Evolutionary conservation across 2,888 invertebrate species (phyloP).

Genomic region (Cataglyphis rosenhaueri): DNA sequence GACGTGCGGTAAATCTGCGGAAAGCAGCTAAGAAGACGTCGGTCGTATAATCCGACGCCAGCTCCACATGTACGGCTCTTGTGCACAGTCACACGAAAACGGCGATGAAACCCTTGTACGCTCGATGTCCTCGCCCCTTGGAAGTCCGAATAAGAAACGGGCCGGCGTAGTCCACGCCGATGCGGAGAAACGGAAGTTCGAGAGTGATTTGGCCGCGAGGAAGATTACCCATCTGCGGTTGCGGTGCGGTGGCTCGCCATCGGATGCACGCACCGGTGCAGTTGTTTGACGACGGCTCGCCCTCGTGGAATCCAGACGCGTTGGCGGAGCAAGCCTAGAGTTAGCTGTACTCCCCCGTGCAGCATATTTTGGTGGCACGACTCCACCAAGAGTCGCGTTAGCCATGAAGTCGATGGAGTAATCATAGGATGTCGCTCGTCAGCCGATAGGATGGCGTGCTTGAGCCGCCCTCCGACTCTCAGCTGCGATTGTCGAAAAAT

Average conservation of each 20-base stretch:
- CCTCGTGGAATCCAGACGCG: background rate
- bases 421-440: background rate
- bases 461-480: background rate
- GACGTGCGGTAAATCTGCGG: too few relatives aligned
- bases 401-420: background rate
- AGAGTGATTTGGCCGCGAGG: background rate
- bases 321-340: too few relatives aligned
- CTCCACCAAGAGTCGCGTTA: background rate
- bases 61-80: too few relatives aligned
- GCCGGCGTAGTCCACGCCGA: background rate
- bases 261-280: background rate
- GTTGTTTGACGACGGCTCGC: background rate
- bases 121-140: background rate
- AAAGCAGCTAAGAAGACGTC: too few relatives aligned
- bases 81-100: background rate
- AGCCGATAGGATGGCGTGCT: background rate
- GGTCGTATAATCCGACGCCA: too few relatives aligned
- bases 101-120: background rate
- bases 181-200: background rate
- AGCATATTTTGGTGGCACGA: background rate
- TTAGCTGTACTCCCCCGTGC: too few relatives aligned
- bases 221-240: background rate
- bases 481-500: background rate
- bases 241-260: background rate
- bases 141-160: background rate